phyloP scores from a whole-genome alignment of 2,888 invertebrate genomes.

The Mechanitis mazaeus region DNA sequence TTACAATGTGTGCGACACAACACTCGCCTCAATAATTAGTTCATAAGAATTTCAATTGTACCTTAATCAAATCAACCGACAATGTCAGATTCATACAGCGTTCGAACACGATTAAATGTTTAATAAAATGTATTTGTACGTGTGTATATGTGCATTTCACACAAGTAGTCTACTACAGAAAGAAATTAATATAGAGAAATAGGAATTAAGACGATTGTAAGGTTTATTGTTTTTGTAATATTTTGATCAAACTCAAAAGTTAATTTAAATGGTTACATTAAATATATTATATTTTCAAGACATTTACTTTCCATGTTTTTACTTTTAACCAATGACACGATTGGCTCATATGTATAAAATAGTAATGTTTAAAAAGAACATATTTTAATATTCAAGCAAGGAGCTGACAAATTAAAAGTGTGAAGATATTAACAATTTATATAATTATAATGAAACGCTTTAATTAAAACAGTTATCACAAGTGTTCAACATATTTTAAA shows the following conservation, averaged over 20 bases:
- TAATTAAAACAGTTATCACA: conserved; percentile 4
- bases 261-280: too few relatives aligned
- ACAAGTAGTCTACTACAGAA: too few relatives aligned
- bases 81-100: conserved; percentile 26
- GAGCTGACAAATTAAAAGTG: background rate
- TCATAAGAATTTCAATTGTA: conserved; percentile 17
- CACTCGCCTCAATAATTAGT: conserved; percentile 12
- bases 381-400: background rate
- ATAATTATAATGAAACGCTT: background rate
- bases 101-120: background rate
- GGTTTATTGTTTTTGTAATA: too few relatives aligned
- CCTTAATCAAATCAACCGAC: conserved; percentile 21
- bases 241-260: too few relatives aligned
- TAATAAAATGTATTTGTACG: background rate
- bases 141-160: too few relatives aligned
- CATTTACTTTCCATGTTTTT: too few relatives aligned
- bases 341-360: too few relatives aligned
- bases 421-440: background rate
- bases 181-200: too few relatives aligned
- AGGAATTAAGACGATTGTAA: too few relatives aligned
- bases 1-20: conserved; percentile 4
- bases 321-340: too few relatives aligned
- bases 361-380: too few relatives aligned
- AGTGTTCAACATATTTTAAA: background rate
- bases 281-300: too few relatives aligned